Evolutionary conservation across 1,140 invertebrate species (phyloP).

Genomic region (Tigriopus japonicus): DNA sequence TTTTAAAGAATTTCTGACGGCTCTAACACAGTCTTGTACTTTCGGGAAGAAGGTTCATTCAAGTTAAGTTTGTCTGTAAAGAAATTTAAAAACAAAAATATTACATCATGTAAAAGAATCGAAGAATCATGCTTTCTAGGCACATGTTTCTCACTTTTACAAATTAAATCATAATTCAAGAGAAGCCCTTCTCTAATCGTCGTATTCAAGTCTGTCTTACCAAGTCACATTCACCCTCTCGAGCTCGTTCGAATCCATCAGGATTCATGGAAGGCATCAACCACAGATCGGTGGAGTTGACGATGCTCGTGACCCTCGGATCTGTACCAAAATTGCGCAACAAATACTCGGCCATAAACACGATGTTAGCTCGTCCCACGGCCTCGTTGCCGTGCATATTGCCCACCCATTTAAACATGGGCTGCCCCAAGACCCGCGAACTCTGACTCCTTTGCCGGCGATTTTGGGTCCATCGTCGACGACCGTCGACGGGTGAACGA

Average conservation of each 20-base stretch:
- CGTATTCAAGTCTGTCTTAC: no score
- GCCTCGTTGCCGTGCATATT: slow-evolving; percentile 98
- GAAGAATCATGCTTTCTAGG: no score
- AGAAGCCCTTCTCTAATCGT: no score
- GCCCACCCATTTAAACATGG: slow-evolving; percentile 86
- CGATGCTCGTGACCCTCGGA: slow-evolving; percentile 32
- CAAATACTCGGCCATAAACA: slow-evolving; percentile 66
- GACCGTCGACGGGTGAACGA: no score
- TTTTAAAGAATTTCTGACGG: no score
- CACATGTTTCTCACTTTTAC: no score
- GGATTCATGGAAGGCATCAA: slow-evolving; percentile 82
- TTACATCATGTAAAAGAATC: no score
- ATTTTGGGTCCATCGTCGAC: neutral
- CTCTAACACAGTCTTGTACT: no score
- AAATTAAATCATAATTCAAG: no score
- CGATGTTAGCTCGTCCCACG: slow-evolving; percentile 63
- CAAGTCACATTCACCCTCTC: slow-evolving; percentile 16
- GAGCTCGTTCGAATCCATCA: slow-evolving; percentile 62
- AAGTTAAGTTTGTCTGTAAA: no score
- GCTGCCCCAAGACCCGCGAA: slow-evolving; percentile 36
- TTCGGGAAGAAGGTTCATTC: no score
- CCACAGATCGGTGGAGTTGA: slow-evolving; percentile 68
- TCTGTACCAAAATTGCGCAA: slow-evolving; percentile 49
- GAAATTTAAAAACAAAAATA: no score
- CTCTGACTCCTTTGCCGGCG: neutral